phyloP scores from a whole-genome alignment of 2,797 vertebrate species.

The Enteromius mattozi region DNA sequence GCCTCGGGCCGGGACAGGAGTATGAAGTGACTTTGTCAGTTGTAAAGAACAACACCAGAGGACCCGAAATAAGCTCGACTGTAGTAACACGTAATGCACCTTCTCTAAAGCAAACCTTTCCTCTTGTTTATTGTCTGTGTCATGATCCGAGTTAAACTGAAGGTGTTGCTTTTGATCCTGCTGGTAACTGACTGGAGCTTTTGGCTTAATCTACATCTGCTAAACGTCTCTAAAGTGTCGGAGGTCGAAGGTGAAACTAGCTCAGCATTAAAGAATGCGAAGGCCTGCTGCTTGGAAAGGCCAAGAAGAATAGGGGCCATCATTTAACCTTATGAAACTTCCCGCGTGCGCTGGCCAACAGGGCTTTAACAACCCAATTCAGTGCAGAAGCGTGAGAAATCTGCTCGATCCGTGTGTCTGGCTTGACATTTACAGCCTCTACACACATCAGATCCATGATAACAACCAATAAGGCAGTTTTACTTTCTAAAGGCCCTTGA shows the following conservation, averaged over 20 bases:
- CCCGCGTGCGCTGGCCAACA: neutral
- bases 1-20: constrained; percentile 90
- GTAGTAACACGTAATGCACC: constrained; percentile 89
- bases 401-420: constrained; percentile 1
- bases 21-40: constrained; percentile 90
- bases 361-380: constrained; percentile 8
- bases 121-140: constrained; percentile 5
- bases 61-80: constrained; percentile 80
- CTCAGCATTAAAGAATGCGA: constrained; percentile 8
- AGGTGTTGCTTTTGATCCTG: neutral
- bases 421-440: constrained; percentile 33
- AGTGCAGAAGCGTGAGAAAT: neutral
- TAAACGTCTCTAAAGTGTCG: neutral
- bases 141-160: neutral
- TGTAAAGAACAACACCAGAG: constrained; percentile 90
- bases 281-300: neutral
- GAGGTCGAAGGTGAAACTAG: constrained; percentile 21
- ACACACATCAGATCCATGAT: neutral
- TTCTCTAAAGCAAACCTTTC: neutral
- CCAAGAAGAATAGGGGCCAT: neutral
- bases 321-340: constrained; percentile 26
- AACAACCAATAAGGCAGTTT: neutral
- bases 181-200: neutral
- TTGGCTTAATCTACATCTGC: constrained; percentile 13
- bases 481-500: neutral